A percentile compares a stretch with the other conserved stretches of the same genome.
These are phyloP conservation scores for Trachythela sp. DNA, from an alignment of 64 coral and sea anemone genomes.

Conservation along the genomic window DNA sequence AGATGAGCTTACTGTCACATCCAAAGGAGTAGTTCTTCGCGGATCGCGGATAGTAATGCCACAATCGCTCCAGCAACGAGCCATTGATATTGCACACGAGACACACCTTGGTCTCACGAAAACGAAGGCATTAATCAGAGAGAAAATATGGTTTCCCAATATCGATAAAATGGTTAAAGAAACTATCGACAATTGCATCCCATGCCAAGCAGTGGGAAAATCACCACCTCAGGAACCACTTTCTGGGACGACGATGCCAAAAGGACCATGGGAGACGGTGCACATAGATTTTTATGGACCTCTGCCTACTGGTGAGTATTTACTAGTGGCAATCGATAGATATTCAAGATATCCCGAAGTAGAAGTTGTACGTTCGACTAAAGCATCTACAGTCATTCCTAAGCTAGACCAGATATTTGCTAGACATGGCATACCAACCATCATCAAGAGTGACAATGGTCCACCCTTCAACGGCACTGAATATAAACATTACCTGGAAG, in stretches of 20 bases:
- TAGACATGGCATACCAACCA: background rate
- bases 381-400: slow-evolving; percentile 15
- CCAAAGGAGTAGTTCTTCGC: no score
- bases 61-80: no score
- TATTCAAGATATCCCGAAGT: slow-evolving; percentile 28
- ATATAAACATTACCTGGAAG: no score
- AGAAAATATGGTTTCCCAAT: no score
- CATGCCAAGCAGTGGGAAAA: no score
- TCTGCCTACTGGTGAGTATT: slow-evolving; percentile 10
- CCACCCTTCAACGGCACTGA: slow-evolving; percentile 1
- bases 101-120: no score
- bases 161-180: no score
- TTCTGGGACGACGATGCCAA: background rate
- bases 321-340: slow-evolving; percentile 12
- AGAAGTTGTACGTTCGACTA: slow-evolving; percentile 16
- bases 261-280: slow-evolving; percentile 19
- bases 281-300: slow-evolving; percentile 27
- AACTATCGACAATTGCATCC: no score
- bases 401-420: slow-evolving; percentile 31
- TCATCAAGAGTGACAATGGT: background rate
- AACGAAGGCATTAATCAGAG: no score
- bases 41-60: no score
- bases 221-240: background rate
- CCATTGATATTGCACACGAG: no score
- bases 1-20: no score